Evolutionary conservation across 2,888 invertebrate genomes (phyloP).

Genomic region (Tetragonula carbonaria): DNA sequence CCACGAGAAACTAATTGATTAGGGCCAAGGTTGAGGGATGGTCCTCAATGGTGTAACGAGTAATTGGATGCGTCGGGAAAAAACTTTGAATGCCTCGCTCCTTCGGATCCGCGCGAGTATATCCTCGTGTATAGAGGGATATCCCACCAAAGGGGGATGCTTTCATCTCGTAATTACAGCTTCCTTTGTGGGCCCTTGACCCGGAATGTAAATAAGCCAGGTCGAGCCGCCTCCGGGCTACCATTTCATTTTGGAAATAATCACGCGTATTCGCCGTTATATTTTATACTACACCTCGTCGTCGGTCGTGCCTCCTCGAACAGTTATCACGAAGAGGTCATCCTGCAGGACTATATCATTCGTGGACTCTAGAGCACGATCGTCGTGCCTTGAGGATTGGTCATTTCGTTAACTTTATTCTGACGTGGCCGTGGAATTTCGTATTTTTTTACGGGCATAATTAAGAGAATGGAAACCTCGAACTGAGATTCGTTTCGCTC

Average conservation of each 20-base stretch:
- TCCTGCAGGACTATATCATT: neutral
- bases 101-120: slow-evolving; percentile 48
- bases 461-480: neutral
- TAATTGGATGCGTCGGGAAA: slow-evolving; percentile 65
- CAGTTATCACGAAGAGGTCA: neutral
- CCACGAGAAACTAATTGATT: slow-evolving; percentile 64
- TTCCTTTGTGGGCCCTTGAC: slow-evolving; percentile 64
- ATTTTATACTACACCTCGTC: slow-evolving; percentile 27
- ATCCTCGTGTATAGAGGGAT: neutral
- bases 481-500: neutral
- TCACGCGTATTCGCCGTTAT: slow-evolving; percentile 50
- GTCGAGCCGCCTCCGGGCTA: slow-evolving; percentile 19
- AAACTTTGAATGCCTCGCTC: slow-evolving; percentile 53
- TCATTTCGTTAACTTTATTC: neutral
- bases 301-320: neutral
- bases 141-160: slow-evolving; percentile 59
- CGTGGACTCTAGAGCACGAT: neutral
- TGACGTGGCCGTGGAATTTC: neutral
- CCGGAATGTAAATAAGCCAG: slow-evolving; percentile 64
- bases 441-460: neutral
- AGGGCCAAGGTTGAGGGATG: slow-evolving; percentile 45
- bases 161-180: slow-evolving; percentile 75
- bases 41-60: slow-evolving; percentile 59
- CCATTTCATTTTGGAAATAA: slow-evolving; percentile 62
- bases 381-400: neutral